Conservation (phyloP, 2,113 vertebrate species). For the Erythrolamprus reginae region DNA sequence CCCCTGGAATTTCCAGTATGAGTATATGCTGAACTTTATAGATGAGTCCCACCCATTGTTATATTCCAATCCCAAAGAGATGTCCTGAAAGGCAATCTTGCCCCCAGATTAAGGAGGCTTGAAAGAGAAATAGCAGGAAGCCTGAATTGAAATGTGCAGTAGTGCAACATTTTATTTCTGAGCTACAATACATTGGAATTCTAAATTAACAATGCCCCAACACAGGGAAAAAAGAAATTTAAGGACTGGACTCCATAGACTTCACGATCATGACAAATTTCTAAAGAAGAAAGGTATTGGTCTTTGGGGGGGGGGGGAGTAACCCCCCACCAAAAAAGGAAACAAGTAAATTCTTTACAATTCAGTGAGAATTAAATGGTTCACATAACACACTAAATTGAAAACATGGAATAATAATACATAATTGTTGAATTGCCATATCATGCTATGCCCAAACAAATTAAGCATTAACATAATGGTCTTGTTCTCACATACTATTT, state of each 20-base stretch:
- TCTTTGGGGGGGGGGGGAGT: neutral
- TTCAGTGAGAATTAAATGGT: neutral
- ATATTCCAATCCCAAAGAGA: neutral
- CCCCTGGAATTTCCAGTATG: neutral
- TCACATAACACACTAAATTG: neutral
- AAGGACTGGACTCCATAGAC: neutral
- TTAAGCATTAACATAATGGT: neutral
- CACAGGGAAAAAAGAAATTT: neutral
- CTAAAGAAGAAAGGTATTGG: neutral
- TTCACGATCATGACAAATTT: neutral
- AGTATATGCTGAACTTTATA: neutral
- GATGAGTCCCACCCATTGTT: neutral
- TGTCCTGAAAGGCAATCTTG: neutral
- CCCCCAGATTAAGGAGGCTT: neutral
- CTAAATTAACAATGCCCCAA: neutral
- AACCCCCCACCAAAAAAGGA: neutral
- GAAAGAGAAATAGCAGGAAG: neutral
- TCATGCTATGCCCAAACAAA: neutral
- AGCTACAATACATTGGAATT: neutral
- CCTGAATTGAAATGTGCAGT: neutral
- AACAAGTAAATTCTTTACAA: neutral
- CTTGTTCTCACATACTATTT: neutral
- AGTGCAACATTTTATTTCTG: neutral
- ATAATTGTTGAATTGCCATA: neutral
- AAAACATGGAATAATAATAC: neutral